Evolutionary conservation across 2,113 vertebrate genomes (phyloP).

Genomic region (Puntigrus tetrazona): DNA sequence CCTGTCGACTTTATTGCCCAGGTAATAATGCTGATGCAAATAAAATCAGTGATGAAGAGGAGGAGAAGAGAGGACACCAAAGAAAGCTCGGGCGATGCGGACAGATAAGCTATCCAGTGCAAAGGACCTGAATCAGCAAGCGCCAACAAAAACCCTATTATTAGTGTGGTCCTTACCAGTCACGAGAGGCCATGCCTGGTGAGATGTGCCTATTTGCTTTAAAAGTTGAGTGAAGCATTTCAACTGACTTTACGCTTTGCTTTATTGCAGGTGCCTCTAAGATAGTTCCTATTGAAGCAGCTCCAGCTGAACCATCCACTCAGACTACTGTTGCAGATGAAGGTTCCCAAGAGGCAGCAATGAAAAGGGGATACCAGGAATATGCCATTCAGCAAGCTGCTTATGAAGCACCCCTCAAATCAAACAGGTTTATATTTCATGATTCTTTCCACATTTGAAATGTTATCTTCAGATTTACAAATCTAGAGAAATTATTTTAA

Average conservation of each 20-base stretch:
- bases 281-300: slow-evolving; percentile 90
- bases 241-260: background rate
- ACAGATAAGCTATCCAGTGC: slow-evolving; percentile 67
- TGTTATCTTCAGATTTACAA: background rate
- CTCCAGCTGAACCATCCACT: slow-evolving; percentile 71
- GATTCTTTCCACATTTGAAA: background rate
- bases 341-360: slow-evolving; percentile 64
- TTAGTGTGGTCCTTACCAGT: slow-evolving; percentile 89
- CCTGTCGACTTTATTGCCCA: slow-evolving; percentile 46
- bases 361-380: slow-evolving; percentile 89
- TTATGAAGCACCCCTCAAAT: slow-evolving; percentile 82
- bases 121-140: slow-evolving; percentile 74
- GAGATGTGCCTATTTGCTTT: slow-evolving; percentile 38
- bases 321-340: slow-evolving; percentile 59
- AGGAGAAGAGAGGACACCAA: slow-evolving; percentile 76
- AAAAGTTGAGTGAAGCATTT: background rate
- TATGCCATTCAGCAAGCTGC: slow-evolving; percentile 92
- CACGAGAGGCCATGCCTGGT: slow-evolving; percentile 95
- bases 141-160: slow-evolving; percentile 84
- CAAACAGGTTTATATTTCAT: slow-evolving; percentile 78
- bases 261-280: slow-evolving; percentile 84
- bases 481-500: background rate
- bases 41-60: slow-evolving; percentile 74
- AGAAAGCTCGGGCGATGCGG: slow-evolving; percentile 72
- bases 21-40: slow-evolving; percentile 79